Conservation (phyloP, 2,797 vertebrate species). For the Pempheris klunzingeri region DNA sequence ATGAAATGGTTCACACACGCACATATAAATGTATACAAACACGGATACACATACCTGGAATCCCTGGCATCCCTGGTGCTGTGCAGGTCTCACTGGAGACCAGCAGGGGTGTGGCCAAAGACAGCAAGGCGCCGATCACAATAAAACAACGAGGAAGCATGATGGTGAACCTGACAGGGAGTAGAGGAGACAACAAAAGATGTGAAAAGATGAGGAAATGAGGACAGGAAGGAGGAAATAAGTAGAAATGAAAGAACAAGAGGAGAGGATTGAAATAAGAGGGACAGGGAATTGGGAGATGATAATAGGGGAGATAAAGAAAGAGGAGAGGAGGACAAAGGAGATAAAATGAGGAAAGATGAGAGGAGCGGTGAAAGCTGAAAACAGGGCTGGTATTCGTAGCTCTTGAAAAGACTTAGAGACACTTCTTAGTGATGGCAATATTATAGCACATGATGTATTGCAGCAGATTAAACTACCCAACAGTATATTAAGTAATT, state of each 20-base stretch:
- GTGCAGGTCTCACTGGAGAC: conserved; percentile 59
- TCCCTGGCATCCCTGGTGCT: conserved; percentile 56
- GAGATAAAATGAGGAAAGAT: neutral
- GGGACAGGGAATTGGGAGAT: neutral
- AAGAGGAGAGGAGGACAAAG: accelerated
- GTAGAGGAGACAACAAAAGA: neutral
- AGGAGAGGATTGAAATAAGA: no score
- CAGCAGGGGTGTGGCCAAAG: conserved; percentile 13
- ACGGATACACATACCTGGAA: conserved; percentile 62
- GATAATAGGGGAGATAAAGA: neutral
- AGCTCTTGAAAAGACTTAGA: no score
- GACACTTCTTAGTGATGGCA: no score
- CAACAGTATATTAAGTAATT: no score
- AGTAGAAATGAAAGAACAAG: neutral
- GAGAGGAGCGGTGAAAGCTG: neutral
- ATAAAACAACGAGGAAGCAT: conserved; percentile 51
- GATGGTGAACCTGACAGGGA: conserved; percentile 39
- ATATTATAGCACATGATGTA: neutral
- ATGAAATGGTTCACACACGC: neutral
- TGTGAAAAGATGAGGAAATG: neutral
- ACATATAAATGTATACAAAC: neutral
- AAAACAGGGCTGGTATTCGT: neutral
- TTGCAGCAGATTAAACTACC: neutral
- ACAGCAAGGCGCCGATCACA: conserved; percentile 41
- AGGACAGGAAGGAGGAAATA: neutral